Base-by-base conservation (phyloP, 2,113 vertebrate genomes). In the Galbula dea region DNA sequence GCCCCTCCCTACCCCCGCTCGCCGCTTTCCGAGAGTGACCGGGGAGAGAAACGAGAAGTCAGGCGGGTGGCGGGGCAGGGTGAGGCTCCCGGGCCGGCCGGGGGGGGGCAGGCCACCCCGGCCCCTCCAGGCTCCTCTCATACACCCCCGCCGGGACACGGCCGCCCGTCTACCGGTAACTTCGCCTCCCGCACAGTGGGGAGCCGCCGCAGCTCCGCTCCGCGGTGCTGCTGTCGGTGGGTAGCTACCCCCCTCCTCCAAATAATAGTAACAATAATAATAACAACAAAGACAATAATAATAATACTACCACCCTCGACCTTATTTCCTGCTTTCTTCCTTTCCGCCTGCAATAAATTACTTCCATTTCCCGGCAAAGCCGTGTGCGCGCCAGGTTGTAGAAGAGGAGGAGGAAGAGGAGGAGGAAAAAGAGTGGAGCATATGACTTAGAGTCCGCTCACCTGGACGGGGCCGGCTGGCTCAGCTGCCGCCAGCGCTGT, bases 291-390 rank as follows among this genome's bases (percentile, higher is more conserved):
- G 34, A 30, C 7, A 36, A 49, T 41, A 61, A 63, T 41, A 65
- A 24, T 7, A 63, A 18, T 29, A 45, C 43, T 51, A 34, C 26
- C 32, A 11, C 17, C 16, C 45, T 69, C 41, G 11, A 62, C 69
- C 74, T 59, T 83, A 19, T 93, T 89, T 77, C 65, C 54, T 62
- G 15, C 14, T 61, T 77, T 37, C 57, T 71, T 72, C 34, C 58
- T 81, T 89, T 66, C 69, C 51, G 23, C 76, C 54, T 29, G 21
- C 34, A 66, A 77, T 37, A 71, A 91, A 91, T 89, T 7, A 78
- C 65, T 96, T 93, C 66, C 37, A 41, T 91, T 89, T 89, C 81
- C 69, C 73, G n/a, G 41, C 61, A 84, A 68, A 86, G 58, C 63
- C 8, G 26, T 21, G 58, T 34, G 86, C 32, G 12, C 16, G 39